Conservation (phyloP, 2,797 vertebrate species). For the Chaetodon trifasciatus region DNA sequence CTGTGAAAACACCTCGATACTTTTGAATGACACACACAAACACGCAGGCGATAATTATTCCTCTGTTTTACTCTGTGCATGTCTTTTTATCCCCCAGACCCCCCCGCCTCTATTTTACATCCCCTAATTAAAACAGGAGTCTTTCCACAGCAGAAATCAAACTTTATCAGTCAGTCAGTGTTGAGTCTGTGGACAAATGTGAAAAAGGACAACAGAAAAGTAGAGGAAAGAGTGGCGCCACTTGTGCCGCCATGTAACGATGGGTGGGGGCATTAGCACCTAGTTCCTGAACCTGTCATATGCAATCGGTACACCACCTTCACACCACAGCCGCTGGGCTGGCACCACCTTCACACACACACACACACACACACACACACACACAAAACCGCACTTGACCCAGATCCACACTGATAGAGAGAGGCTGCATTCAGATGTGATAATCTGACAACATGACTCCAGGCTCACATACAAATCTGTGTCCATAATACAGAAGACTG, state of each 20-base stretch:
- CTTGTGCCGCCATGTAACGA: constrained; percentile 15
- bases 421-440: constrained; percentile 57
- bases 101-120: constrained; percentile 46
- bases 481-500: not conserved
- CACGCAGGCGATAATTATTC: constrained; percentile 56
- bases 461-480: constrained; percentile 25
- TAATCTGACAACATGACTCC: constrained; percentile 62
- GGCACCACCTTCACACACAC: not conserved
- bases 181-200: constrained; percentile 7
- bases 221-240: constrained; percentile 21
- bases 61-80: constrained; percentile 38
- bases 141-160: constrained; percentile 40
- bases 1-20: constrained; percentile 54
- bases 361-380: constrained; percentile 15
- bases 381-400: constrained; percentile 43
- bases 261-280: constrained; percentile 24
- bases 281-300: constrained; percentile 56
- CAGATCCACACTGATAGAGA: constrained; percentile 56
- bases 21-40: constrained; percentile 65
- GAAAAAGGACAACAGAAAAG: constrained; percentile 1
- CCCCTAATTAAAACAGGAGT: constrained; percentile 63
- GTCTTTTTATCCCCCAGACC: constrained; percentile 42
- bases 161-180: constrained; percentile 30
- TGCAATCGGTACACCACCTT: constrained; percentile 50
- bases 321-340: constrained; percentile 51